Base-by-base conservation (phyloP, 1,140 invertebrate genomes). In the Diabrotica undecimpunctata region DNA sequence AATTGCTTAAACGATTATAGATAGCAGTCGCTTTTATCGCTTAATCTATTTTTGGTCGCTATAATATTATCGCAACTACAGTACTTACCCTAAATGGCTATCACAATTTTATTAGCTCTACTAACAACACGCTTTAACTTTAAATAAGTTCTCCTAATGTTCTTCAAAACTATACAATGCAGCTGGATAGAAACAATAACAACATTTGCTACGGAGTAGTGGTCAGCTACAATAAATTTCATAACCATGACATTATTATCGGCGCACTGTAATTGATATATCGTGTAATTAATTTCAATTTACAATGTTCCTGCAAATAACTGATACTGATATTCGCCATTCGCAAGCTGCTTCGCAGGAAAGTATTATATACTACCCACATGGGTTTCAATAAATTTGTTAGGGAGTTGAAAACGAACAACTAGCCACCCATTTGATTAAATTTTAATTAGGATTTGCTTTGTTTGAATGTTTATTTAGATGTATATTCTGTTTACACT, bases 191-290 rank as follows among this genome's bases (percentile, higher is more conserved):
- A 25, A 25, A 25, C 25, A 46, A 46, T n/a, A 46, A 46, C 41
- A 46, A 46, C 41, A 46, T 46, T 46, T 46, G 41, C 41, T 46
- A 46, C n/a, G 41, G 41, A 46, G 41, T 10, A 46, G 41, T 46
- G 41, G 41, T 46, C 41, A 46, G 41, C 41, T 46, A 46, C n/a
- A 10, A 46, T 46, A 46, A 46, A 46, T 46, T 46, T 46, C 41
- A 46, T 46, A 46, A 46, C 41, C 41, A 46, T 46, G 41, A 46
- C 41, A 46, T 46, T 46, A 46, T 46, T 46, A 46, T 46, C 41
- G 41, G 41, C 41, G 41, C 8, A n/a, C 41, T 46, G 41, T 46
- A 46, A 46, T 46, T 46, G 41, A 46, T 46, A 46, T 46, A 46
- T 46, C 41, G 41, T 46, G 41, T 46, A 46, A 46, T 46, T 46